These are phyloP conservation scores for Drosophila colorata DNA, from an alignment of 2,888 invertebrate genomes.

Conservation along the genomic window DNA sequence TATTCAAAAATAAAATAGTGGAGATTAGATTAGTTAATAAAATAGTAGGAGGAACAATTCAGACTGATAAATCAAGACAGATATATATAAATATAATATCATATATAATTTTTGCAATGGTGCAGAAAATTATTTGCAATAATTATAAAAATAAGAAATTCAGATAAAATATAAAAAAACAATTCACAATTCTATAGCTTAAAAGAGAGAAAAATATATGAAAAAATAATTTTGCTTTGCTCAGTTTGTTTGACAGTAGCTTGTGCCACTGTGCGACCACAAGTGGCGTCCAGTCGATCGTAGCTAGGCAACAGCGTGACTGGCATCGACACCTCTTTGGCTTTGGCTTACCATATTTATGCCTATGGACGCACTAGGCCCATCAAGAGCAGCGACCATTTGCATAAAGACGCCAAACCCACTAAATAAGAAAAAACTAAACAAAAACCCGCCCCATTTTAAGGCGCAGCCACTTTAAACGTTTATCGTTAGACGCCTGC, in stretches of 20 bases:
- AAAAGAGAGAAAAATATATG: too few relatives aligned
- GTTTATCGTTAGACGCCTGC: constrained; percentile 45
- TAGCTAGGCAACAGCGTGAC: constrained; percentile 35
- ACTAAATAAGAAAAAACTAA: constrained; percentile 20
- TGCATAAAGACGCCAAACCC: constrained; percentile 68
- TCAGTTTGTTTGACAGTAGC: neutral
- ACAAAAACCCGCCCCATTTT: constrained; percentile 38
- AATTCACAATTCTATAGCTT: too few relatives aligned
- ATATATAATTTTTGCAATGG: too few relatives aligned
- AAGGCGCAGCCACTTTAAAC: constrained; percentile 52
- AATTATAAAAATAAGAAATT: neutral
- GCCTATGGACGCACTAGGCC: constrained; percentile 49
- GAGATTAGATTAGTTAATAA: too few relatives aligned
- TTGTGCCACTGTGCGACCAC: constrained; percentile 39
- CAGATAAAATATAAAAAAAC: neutral
- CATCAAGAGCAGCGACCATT: constrained; percentile 59
- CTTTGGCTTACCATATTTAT: constrained; percentile 52
- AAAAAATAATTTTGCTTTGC: too few relatives aligned
- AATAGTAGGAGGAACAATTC: too few relatives aligned
- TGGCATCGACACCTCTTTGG: constrained; percentile 53
- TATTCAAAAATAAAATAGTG: too few relatives aligned
- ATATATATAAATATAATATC: too few relatives aligned
- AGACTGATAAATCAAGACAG: too few relatives aligned
- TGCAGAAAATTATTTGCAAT: too few relatives aligned
- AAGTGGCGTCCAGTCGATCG: constrained; percentile 27